These are phyloP conservation scores for Aleiodes leptofemur DNA, from an alignment of 2,888 invertebrate genomes.

Conservation along the genomic window DNA sequence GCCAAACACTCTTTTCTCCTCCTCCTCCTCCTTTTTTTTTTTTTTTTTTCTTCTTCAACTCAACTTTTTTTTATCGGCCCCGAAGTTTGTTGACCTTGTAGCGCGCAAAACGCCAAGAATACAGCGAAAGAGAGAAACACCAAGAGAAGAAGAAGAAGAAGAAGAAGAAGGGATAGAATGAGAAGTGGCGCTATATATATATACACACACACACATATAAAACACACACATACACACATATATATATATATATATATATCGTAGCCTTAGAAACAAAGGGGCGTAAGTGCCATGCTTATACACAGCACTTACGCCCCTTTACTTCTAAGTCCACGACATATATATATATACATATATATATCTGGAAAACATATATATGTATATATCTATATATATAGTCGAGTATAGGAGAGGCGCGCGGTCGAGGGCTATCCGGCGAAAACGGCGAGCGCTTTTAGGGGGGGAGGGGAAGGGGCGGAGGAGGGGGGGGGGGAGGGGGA, in stretches of 20 bases:
- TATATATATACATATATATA: too few relatives aligned
- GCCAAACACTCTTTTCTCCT: background rate
- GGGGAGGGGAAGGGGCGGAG: background rate
- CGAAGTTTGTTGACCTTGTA: conserved; percentile 61
- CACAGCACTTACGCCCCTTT: too few relatives aligned
- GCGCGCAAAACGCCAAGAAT: conserved; percentile 58
- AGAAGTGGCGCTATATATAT: background rate
- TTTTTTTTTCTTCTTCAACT: conserved; percentile 23
- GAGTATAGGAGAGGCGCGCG: conserved; percentile 28
- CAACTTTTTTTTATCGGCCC: conserved; percentile 46
- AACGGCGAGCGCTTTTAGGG: conserved; percentile 28
- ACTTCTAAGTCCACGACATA: too few relatives aligned
- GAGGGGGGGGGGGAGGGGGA: conserved; percentile 1
- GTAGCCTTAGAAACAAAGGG: too few relatives aligned
- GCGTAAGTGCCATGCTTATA: too few relatives aligned
- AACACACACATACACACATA: too few relatives aligned
- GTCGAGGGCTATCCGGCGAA: conserved; percentile 22
- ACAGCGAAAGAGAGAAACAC: conserved; percentile 45
- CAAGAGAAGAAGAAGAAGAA: conserved; percentile 2
- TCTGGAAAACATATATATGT: too few relatives aligned
- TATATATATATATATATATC: too few relatives aligned
- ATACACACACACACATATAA: too few relatives aligned
- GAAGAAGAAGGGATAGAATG: conserved; percentile 32
- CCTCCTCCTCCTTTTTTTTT: too few relatives aligned
- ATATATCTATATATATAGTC: background rate